Base-by-base conservation (phyloP, 2,888 invertebrate genomes). In the Herminia tarsipennalis region DNA sequence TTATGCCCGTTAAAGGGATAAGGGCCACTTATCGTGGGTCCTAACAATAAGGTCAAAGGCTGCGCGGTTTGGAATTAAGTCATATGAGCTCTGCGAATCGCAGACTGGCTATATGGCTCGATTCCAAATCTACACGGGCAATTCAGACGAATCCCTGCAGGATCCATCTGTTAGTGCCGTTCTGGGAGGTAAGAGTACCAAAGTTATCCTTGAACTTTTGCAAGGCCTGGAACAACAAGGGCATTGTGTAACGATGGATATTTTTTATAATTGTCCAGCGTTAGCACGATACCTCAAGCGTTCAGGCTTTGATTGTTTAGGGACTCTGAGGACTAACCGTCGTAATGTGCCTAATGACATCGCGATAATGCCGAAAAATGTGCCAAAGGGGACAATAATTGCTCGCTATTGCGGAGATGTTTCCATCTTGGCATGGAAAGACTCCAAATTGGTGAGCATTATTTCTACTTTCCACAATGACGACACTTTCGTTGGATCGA, bases 221-320 rank as follows among this genome's bases (percentile, higher is more conserved):
- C 20, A 39, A 62, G 29, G 29, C 10, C 29, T 24, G 2, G 24
- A 24, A n/a, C 24, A n/a, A 3, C 3, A n/a, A n/a, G n/a, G 66
- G 63, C 47, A 43, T 34, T 43, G 39, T 34, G 40, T 52, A 1
- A 34, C 32, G 28, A 46, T 42, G 46, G 32, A 36, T 5, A 45
- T 50, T 43, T 56, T 42, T 42, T 64, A 49, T 38, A 59, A 59
- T 49, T 42, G 41, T 30, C 55, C 48, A 36, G 32, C 52, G 36
- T 34, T 62, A 32, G 53, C 62, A 39, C 49, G 64, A 22, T 49
- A 51, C 25, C 56, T 65, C 20, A 57, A 65, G 46, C 28, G 30
- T 33, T 16, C 18, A 9, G 50, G 62, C 1, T 56, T 56, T 14
- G 63, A 63, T 45, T 57, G 59, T 16, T 34, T 65, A 4, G 65